Evolutionary conservation across 2,888 invertebrate genomes (phyloP), one percentile per base, ranked within the genome.

Genomic region (Ctena decussata): DNA sequence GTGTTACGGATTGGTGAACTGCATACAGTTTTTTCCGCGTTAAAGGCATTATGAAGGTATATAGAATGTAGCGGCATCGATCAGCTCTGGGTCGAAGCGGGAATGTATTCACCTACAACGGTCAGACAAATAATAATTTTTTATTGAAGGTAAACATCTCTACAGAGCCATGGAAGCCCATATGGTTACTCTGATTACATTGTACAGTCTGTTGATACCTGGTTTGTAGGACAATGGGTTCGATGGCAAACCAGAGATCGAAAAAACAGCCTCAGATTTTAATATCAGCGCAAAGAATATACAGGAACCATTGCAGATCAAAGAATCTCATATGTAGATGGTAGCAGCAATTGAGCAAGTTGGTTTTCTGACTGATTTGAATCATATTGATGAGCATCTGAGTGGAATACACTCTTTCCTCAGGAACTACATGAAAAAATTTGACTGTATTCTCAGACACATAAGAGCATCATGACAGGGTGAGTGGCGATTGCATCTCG

Each of bases 51-150:
- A 11, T 41, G 72, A 30, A 3, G 46, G 46, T 72, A 72, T 32
- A 72, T 72, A 41, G 72, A 72, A 21, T 30, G 41, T 12, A 72
- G 72, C n/a, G 72, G 72, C 18, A 41, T 72, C 3, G 72, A 72
- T 41, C 72, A 72, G 72, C 46, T 41, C 18, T 72, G 41, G 44
- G 41, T 72, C 27, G 72, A 72, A 72, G 72, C 72, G 18, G 72
- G 72, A 32, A 65, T 65, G 35, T 65, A 65, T 65, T 35, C 35
- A 35, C 65, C 65, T 35, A 65, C 65, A 65, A 65, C 65, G 6
- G 65, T 65, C 65, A 65, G 65, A 35, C 65, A 65, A 18, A 65
- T 35, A n/a, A n/a, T n/a, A n/a, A n/a, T n/a, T n/a, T n/a, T n/a
- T n/a, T 1, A 32, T 65, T 65, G 65, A 65, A 65, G 65, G 65